phyloP scores from a whole-genome alignment of 1,140 invertebrate species.

The Olivierus martensii region DNA sequence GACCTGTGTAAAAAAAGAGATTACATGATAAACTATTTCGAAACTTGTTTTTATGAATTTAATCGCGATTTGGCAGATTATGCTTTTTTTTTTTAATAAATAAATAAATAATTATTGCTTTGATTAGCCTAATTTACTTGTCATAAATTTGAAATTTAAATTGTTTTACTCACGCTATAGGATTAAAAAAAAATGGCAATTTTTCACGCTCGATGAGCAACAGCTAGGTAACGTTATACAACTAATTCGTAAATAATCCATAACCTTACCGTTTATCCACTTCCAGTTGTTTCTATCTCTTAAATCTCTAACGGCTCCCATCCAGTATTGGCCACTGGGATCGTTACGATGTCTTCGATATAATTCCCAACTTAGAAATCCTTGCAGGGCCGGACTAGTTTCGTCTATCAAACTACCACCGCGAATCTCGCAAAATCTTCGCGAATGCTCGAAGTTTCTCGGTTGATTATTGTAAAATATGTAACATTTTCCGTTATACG shows the following conservation, averaged over 20 bases:
- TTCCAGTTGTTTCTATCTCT: constrained; percentile 69
- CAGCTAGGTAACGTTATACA: too few species aligned
- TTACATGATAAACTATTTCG: too few species aligned
- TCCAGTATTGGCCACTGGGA: constrained; percentile 85
- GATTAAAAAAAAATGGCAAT: neutral
- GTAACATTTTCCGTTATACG: constrained; percentile 92
- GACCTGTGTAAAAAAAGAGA: constrained; percentile 33
- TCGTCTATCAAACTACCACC: constrained; percentile 77
- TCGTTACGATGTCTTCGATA: constrained; percentile 80
- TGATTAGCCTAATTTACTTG: neutral
- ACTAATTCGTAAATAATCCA: too few species aligned
- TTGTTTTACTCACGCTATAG: neutral
- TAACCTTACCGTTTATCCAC: constrained; percentile 50
- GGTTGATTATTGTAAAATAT: constrained; percentile 86
- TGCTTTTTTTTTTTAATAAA: too few species aligned
- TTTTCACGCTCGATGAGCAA: too few species aligned
- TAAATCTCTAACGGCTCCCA: constrained; percentile 72
- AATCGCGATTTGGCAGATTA: too few species aligned
- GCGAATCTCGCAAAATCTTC: constrained; percentile 60
- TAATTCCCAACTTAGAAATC: constrained; percentile 86
- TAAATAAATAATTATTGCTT: neutral
- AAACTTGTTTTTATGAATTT: too few species aligned
- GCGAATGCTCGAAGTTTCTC: constrained; percentile 59
- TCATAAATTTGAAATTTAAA: neutral
- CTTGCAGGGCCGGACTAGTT: constrained; percentile 84